Conservation (phyloP, 2,797 vertebrate genomes). For the Varecia variegata region DNA sequence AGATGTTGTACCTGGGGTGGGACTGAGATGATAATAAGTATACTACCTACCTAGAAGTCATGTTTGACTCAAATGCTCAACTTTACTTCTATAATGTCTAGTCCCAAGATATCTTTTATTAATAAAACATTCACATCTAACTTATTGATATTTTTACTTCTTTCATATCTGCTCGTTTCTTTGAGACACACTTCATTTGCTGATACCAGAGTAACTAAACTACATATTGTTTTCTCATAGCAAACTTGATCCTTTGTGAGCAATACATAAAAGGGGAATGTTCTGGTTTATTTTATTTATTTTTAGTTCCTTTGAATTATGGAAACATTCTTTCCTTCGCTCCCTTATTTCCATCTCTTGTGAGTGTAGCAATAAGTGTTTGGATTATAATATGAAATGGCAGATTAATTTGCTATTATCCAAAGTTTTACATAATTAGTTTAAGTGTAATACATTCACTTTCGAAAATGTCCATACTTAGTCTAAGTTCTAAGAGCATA, state of each 20-base stretch:
- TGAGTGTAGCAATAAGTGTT: slow-evolving; percentile 39
- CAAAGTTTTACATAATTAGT: slow-evolving; percentile 70
- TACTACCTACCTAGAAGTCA: not conserved
- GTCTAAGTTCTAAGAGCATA: slow-evolving; percentile 32
- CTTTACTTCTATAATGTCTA: not conserved
- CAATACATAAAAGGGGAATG: not conserved
- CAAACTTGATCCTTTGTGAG: slow-evolving; percentile 5
- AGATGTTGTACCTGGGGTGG: accelerated
- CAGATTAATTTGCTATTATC: slow-evolving; percentile 67
- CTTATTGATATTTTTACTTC: not conserved
- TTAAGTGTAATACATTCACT: slow-evolving; percentile 71
- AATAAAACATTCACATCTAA: not conserved
- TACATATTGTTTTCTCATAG: not conserved
- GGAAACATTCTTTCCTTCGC: slow-evolving; percentile 32
- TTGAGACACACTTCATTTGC: not conserved
- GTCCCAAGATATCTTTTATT: not conserved
- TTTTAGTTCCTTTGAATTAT: slow-evolving; percentile 50
- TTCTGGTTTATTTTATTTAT: slow-evolving; percentile 57
- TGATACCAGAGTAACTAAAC: not conserved
- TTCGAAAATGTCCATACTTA: slow-evolving; percentile 67
- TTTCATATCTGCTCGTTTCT: not conserved
- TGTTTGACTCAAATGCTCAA: not conserved
- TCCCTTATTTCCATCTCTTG: slow-evolving; percentile 39
- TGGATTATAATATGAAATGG: slow-evolving; percentile 55
- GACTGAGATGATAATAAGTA: accelerated